Conservation (phyloP, 2,797 vertebrate genomes). For the Pelodytes ibericus region DNA sequence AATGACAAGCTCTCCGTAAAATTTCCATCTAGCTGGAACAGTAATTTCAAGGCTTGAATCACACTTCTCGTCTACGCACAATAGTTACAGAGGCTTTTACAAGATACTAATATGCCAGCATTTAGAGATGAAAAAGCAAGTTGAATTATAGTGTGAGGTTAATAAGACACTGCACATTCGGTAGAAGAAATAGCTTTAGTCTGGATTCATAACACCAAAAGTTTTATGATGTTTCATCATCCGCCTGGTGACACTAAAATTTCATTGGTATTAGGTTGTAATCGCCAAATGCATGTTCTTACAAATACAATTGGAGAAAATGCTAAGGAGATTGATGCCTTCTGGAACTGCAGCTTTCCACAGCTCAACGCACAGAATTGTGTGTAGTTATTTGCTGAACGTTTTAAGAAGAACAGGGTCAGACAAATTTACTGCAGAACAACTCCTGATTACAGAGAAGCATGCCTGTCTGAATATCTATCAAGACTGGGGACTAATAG, state of each 20-base stretch:
- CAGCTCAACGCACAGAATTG: conserved; percentile 32
- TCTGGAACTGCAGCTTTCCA: conserved; percentile 21
- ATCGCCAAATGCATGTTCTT: conserved; percentile 39
- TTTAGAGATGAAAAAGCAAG: conserved; percentile 19
- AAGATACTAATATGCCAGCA: conserved; percentile 41
- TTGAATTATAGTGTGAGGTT: conserved; percentile 38
- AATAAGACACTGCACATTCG: conserved; percentile 11
- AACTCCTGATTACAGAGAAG: conserved; percentile 19
- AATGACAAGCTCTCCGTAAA: conserved; percentile 11
- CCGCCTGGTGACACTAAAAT: conserved; percentile 42
- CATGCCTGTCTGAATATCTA: too few species aligned
- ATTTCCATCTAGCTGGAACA: conserved; percentile 6
- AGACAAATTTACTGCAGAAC: conserved; percentile 34
- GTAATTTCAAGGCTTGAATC: conserved; percentile 29
- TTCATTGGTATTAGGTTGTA: conserved; percentile 42
- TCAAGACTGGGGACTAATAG: too few species aligned
- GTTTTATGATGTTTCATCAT: conserved; percentile 27
- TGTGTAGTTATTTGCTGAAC: conserved; percentile 18
- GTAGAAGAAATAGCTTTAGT: conserved; percentile 11
- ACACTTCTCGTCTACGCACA: conserved; percentile 1
- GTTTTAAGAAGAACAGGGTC: conserved; percentile 28
- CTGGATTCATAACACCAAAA: conserved; percentile 13
- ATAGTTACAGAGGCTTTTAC: conserved; percentile 34
- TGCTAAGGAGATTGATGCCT: conserved; percentile 24
- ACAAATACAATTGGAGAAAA: conserved; percentile 33